phyloP scores from a whole-genome alignment of 1,140 invertebrate species.

The Helicoverpa armigera region DNA sequence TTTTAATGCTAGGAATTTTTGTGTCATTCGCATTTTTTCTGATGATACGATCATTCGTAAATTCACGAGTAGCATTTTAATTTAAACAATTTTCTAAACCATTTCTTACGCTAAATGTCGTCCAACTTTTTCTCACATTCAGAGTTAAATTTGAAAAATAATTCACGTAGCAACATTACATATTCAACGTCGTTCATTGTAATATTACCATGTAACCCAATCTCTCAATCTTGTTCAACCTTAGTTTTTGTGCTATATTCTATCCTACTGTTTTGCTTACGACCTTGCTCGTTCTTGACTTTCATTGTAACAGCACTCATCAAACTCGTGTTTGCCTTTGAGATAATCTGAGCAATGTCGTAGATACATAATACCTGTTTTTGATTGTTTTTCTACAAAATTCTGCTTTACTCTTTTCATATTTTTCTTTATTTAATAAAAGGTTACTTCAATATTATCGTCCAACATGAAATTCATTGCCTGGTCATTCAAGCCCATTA shows the following conservation, averaged over 20 bases:
- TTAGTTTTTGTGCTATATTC: conserved; percentile 17
- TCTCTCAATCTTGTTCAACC: conserved; percentile 30
- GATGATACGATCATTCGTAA: background rate
- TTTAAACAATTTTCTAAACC: background rate
- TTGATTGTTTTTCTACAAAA: background rate
- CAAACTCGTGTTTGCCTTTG: background rate
- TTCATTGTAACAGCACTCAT: background rate
- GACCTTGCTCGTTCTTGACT: conserved; percentile 16
- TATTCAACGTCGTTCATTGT: conserved; percentile 24
- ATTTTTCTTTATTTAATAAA: background rate
- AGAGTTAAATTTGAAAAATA: background rate
- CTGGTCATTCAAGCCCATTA: too few relatives aligned
- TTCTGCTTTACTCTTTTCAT: background rate
- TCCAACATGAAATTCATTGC: too few relatives aligned
- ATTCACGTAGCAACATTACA: conserved; percentile 35
- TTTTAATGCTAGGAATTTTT: background rate
- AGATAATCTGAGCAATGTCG: background rate
- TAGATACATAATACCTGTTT: background rate
- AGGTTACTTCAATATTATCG: too few relatives aligned
- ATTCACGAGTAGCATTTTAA: background rate
- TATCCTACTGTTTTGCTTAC: conserved; percentile 11
- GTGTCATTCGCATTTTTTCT: background rate
- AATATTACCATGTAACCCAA: conserved; percentile 37
- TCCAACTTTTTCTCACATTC: conserved; percentile 25
- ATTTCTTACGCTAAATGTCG: too few relatives aligned